Conservation (phyloP, 2,113 vertebrate genomes). For the Puntigrus tetrazona region DNA sequence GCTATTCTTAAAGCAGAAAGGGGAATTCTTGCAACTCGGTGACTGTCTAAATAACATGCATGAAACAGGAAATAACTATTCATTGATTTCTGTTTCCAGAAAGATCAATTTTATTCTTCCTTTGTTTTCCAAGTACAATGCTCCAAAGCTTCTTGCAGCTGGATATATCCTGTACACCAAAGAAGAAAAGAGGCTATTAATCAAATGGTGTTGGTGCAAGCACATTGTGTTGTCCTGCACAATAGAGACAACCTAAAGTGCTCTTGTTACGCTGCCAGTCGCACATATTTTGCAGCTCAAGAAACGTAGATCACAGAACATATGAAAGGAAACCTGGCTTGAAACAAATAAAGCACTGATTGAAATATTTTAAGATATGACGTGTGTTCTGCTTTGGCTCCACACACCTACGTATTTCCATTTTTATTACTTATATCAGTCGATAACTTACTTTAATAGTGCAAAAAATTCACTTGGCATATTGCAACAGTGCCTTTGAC, state of each 20-base stretch:
- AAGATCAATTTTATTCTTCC: slow-evolving; percentile 83
- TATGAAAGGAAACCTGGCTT: neutral
- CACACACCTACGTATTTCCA: neutral
- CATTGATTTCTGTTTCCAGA: slow-evolving; percentile 83
- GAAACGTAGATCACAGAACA: slow-evolving; percentile 28
- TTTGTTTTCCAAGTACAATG: slow-evolving; percentile 82
- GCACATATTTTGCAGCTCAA: slow-evolving; percentile 26
- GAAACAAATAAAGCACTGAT: slow-evolving; percentile 26
- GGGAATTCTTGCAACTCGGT: slow-evolving; percentile 74
- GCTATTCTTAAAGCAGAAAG: slow-evolving; percentile 56
- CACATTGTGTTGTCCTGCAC: slow-evolving; percentile 75
- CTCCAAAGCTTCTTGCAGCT: slow-evolving; percentile 74
- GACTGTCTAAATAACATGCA: slow-evolving; percentile 75
- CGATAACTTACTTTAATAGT: neutral
- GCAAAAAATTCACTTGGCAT: neutral
- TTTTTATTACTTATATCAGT: neutral
- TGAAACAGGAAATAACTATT: slow-evolving; percentile 80
- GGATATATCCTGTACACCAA: slow-evolving; percentile 75
- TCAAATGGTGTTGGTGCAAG: slow-evolving; percentile 75
- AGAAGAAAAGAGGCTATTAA: slow-evolving; percentile 78
- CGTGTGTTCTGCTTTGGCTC: neutral
- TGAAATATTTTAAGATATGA: slow-evolving; percentile 28
- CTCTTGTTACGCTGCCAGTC: slow-evolving; percentile 42
- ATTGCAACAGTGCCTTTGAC: neutral
- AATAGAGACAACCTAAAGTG: slow-evolving; percentile 65